Evolutionary conservation across 2,113 vertebrate species (phyloP).

Genomic region (Nerophis ophidion): DNA sequence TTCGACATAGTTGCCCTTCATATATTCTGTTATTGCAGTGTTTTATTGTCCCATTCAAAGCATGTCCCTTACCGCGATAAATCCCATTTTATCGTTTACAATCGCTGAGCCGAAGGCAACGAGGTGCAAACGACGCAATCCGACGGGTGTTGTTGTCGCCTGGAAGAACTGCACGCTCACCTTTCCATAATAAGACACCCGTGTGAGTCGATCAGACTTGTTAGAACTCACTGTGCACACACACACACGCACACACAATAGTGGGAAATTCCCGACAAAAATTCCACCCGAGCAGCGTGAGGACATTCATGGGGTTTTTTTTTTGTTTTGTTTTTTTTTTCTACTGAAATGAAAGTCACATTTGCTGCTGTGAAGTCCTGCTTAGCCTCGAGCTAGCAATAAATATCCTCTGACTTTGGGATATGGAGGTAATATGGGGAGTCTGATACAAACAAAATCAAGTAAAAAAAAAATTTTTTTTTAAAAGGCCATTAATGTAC

Average conservation of each 20-base stretch:
- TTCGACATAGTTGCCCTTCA: too few species aligned
- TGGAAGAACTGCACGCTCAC: background rate
- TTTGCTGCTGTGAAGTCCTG: slow-evolving; percentile 32
- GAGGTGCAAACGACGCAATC: background rate
- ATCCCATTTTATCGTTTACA: background rate
- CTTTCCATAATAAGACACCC: slow-evolving; percentile 23
- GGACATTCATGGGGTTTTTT: slow-evolving; percentile 54
- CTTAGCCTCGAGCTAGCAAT: slow-evolving; percentile 32
- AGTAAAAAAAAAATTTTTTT: too few species aligned
- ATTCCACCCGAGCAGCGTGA: slow-evolving; percentile 58
- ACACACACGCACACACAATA: slow-evolving; percentile 16
- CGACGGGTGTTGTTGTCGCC: background rate
- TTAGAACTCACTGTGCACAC: slow-evolving; percentile 23
- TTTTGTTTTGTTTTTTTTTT: slow-evolving; percentile 47
- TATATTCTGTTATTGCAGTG: too few species aligned
- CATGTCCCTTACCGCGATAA: background rate
- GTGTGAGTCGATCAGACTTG: slow-evolving; percentile 26
- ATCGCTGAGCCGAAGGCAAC: background rate
- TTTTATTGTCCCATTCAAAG: too few species aligned
- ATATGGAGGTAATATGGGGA: slow-evolving; percentile 39
- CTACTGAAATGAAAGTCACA: slow-evolving; percentile 53
- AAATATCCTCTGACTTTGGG: slow-evolving; percentile 33
- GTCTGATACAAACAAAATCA: slow-evolving; percentile 27
- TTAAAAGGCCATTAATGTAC: background rate
- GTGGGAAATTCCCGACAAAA: slow-evolving; percentile 69